Conservation (phyloP, 2,113 vertebrate species). For the Rattus rattus region DNA sequence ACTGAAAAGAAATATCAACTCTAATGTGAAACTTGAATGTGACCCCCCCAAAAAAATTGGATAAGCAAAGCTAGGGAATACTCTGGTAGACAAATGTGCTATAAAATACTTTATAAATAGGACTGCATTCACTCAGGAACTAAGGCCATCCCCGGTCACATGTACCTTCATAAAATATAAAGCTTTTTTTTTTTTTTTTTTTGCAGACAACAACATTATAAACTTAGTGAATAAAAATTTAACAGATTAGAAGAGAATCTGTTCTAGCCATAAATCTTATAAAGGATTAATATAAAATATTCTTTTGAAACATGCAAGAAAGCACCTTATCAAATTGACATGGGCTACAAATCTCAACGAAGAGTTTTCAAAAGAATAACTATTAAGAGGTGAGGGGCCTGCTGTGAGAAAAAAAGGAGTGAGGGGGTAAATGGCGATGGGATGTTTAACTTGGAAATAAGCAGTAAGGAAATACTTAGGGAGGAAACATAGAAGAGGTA, state of each 20-base stretch:
- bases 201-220: neutral
- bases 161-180: neutral
- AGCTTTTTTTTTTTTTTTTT: neutral
- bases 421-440: no score
- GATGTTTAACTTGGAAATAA: neutral
- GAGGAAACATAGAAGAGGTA: neutral
- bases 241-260: neutral
- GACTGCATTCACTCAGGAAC: neutral
- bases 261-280: neutral
- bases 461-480: neutral
- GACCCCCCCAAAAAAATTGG: neutral
- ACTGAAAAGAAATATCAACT: neutral
- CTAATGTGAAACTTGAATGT: neutral
- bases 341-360: neutral
- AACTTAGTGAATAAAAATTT: neutral
- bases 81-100: neutral
- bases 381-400: neutral
- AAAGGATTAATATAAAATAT: neutral
- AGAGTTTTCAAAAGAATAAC: neutral
- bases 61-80: neutral
- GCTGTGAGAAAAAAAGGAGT: no score
- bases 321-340: neutral
- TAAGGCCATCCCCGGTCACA: neutral
- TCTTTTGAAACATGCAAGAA: neutral
- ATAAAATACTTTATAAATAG: neutral